Evolutionary conservation across 2,888 invertebrate genomes (phyloP), one percentile per base, ranked within the genome.

Genomic region (Hartigia nigra): DNA sequence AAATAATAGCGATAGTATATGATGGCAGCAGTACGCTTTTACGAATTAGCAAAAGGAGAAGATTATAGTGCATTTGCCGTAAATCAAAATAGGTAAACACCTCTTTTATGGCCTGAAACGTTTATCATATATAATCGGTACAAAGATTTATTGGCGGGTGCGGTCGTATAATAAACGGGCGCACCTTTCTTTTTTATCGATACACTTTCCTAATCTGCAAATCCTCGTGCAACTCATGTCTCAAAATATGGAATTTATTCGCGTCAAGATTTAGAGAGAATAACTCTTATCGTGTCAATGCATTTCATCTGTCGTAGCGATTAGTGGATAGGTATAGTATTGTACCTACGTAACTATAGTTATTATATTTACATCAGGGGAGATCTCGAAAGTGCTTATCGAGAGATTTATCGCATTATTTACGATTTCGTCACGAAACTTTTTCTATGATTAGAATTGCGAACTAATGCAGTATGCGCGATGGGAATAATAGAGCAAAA

Each of bases 1-100:
- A 82, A 77, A 74, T 74, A 77, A 76, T 35, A 55, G 55, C 55
- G 55, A 23, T 55, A 55, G 23, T 23, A 55, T 55, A 55, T 55
- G 23, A 23, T 55, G 55, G 55, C 55, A 55, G 55, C 9, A 23
- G 55, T 55, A 55, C 55, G 55, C 55, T 55, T 55, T 55, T 55
- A 55, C 55, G 55, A 23, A 55, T 55, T 23, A 55, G 9, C 55
- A 23, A 2, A 23, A 55, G 2, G 9, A 55, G 55, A 55, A 23
- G 23, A 23, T 55, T 55, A 55, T 55, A 23, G 23, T 55, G 23
- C 55, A 55, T 23, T 55, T 55, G 55, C 23, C 23, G 55, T 55
- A 23, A 23, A 23, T 55, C 55, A 23, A 55, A 55, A 55, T 55
- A 55, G 23, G 55, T 55, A 23, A 55, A 55, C 23, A 23, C 55